Conservation (phyloP, 2,113 vertebrate species). For the Perca fluviatilis region DNA sequence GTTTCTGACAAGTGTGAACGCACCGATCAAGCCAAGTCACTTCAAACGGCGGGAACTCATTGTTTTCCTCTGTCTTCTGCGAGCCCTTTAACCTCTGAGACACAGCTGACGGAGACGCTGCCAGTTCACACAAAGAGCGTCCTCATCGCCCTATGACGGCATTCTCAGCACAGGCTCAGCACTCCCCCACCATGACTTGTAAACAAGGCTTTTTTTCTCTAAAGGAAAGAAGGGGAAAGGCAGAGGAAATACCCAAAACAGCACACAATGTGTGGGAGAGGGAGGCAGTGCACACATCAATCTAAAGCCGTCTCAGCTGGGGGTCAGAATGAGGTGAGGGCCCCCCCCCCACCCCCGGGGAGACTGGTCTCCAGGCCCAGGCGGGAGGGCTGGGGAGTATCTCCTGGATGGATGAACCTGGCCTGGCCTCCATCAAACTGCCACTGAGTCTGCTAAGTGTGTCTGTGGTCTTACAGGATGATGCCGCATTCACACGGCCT, state of each 20-base stretch:
- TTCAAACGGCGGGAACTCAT: constrained; percentile 53
- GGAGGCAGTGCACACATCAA: constrained; percentile 67
- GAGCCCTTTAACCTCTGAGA: constrained; percentile 66
- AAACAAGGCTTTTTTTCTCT: constrained; percentile 60
- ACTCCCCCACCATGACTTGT: constrained; percentile 28
- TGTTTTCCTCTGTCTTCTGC: constrained; percentile 40
- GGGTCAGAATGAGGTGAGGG: constrained; percentile 66
- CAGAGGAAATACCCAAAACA: constrained; percentile 75
- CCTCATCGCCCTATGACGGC: constrained; percentile 68
- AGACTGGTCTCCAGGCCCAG: constrained; percentile 26
- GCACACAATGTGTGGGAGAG: constrained; percentile 74
- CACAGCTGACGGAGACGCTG: constrained; percentile 70
- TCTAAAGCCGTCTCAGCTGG: constrained; percentile 69
- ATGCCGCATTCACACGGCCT: neutral
- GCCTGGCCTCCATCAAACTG: constrained; percentile 70
- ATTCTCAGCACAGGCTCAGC: constrained; percentile 68
- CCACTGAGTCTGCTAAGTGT: constrained; percentile 16
- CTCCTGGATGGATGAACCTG: constrained; percentile 44
- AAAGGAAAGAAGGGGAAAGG: constrained; percentile 45
- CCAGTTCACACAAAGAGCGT: constrained; percentile 75
- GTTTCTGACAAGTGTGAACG: constrained; percentile 19
- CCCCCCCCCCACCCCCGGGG: constrained; percentile 43
- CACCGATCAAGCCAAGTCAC: constrained; percentile 34
- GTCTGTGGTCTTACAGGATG: constrained; percentile 16
- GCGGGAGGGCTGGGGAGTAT: constrained; percentile 50